Percentiles rank a stretch among this genome's conserved stretches.
These are phyloP conservation scores for Nyctalus aviator DNA, from an alignment of 2,797 vertebrate species.

Conservation along the genomic window DNA sequence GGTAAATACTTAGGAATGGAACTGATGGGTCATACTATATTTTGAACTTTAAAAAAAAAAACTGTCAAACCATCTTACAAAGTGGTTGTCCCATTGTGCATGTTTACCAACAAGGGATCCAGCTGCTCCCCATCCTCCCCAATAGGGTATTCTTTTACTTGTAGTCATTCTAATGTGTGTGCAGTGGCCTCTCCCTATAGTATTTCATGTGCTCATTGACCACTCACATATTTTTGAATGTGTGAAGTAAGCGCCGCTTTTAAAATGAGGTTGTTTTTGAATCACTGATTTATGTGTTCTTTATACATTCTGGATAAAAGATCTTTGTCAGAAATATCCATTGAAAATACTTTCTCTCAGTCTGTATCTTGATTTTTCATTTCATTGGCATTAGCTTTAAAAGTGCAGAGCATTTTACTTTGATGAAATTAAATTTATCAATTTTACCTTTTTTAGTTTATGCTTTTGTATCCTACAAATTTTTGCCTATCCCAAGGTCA, in stretches of 20 bases:
- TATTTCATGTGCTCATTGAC: background rate
- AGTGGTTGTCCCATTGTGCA: no score
- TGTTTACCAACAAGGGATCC: background rate
- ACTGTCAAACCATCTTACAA: background rate
- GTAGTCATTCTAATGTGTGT: background rate
- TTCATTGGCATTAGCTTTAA: constrained; percentile 3
- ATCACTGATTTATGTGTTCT: background rate
- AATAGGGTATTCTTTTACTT: background rate
- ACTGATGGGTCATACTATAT: background rate
- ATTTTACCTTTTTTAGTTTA: background rate
- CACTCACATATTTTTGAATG: background rate
- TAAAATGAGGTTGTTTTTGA: background rate
- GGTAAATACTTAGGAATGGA: background rate
- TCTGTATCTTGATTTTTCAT: background rate
- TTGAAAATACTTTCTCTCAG: constrained; percentile 22
- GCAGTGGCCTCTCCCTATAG: no score
- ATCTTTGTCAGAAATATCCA: constrained; percentile 11
- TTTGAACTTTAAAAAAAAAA: constrained; percentile 31
- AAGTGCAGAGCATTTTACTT: constrained; percentile 22
- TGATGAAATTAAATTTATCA: background rate
- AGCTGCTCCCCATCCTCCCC: background rate
- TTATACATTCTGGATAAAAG: background rate
- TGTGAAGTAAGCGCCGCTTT: background rate
- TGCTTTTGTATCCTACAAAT: background rate
- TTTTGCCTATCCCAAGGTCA: background rate